Conservation (phyloP, 2,113 vertebrate genomes). For the Lathamus discolor region DNA sequence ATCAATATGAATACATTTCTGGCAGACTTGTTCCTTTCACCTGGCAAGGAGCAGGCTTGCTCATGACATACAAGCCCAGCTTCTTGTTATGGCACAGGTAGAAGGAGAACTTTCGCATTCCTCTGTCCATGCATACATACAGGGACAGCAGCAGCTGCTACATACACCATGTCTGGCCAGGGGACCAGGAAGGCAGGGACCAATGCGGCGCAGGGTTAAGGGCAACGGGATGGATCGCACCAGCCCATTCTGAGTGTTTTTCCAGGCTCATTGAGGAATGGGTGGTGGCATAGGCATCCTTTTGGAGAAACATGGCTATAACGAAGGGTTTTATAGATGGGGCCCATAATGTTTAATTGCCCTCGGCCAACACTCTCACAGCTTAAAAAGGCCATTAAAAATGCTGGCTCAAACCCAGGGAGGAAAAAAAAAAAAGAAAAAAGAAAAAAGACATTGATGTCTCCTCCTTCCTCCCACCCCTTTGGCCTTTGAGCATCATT, state of each 20-base stretch:
- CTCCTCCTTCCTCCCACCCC: neutral
- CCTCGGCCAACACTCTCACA: constrained; percentile 28
- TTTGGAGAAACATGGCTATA: constrained; percentile 28
- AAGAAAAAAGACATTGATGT: neutral
- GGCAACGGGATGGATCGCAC: neutral
- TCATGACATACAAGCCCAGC: neutral
- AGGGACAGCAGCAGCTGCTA: neutral
- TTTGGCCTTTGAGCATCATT: neutral
- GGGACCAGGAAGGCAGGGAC: neutral
- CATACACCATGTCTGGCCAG: rapidly evolving
- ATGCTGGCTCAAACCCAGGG: neutral
- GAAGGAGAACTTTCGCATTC: neutral
- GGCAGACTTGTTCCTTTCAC: neutral
- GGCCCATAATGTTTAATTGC: constrained; percentile 46
- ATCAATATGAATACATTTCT: neutral
- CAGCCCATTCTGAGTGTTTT: neutral
- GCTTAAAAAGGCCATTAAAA: constrained; percentile 42
- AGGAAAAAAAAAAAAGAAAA: rapidly evolving
- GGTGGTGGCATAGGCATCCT: neutral
- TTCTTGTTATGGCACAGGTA: rapidly evolving
- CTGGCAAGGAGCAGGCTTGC: neutral
- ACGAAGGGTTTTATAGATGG: constrained; percentile 37
- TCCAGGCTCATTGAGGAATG: constrained; percentile 14
- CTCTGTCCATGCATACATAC: rapidly evolving
- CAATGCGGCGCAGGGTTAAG: rapidly evolving